Evolutionary conservation across 2,797 vertebrate species (phyloP).

Genomic region (Alauda arvensis): DNA sequence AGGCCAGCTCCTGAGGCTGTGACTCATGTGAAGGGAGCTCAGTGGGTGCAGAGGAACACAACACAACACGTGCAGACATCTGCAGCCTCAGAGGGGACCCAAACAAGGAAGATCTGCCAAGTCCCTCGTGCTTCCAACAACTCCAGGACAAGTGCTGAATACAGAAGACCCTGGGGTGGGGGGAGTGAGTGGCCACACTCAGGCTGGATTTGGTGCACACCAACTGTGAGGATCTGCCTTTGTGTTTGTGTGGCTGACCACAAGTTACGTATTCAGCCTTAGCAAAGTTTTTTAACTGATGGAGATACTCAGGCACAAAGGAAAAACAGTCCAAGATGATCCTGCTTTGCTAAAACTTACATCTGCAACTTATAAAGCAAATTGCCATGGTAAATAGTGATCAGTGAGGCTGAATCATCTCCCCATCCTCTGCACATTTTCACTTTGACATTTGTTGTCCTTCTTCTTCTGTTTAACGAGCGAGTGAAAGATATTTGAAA

Average conservation of each 20-base stretch:
- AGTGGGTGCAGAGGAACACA: neutral
- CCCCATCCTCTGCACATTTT: constrained; percentile 57
- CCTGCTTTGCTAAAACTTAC: constrained; percentile 13
- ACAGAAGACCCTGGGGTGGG: neutral
- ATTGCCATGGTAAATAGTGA: constrained; percentile 34
- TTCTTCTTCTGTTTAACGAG: constrained; percentile 37
- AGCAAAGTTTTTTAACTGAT: neutral
- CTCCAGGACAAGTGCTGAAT: neutral
- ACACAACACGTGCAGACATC: neutral
- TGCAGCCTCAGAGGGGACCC: neutral
- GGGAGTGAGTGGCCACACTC: neutral
- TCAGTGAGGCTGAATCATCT: constrained; percentile 51
- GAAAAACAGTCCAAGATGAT: neutral
- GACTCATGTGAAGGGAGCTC: neutral
- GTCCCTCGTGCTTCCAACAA: neutral
- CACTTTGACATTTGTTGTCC: constrained; percentile 53
- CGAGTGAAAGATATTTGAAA: neutral
- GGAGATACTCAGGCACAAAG: neutral
- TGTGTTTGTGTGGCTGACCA: neutral
- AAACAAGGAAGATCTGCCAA: neutral
- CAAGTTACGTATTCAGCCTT: neutral
- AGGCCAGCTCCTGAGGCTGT: neutral
- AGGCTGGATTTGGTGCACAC: neutral
- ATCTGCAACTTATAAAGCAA: constrained; percentile 39
- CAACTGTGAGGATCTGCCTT: neutral